A percentile compares a stretch with the other conserved stretches of the same genome.
Evolutionary conservation across 2,113 vertebrate species (phyloP).

Genomic region (Microcebus murinus): DNA sequence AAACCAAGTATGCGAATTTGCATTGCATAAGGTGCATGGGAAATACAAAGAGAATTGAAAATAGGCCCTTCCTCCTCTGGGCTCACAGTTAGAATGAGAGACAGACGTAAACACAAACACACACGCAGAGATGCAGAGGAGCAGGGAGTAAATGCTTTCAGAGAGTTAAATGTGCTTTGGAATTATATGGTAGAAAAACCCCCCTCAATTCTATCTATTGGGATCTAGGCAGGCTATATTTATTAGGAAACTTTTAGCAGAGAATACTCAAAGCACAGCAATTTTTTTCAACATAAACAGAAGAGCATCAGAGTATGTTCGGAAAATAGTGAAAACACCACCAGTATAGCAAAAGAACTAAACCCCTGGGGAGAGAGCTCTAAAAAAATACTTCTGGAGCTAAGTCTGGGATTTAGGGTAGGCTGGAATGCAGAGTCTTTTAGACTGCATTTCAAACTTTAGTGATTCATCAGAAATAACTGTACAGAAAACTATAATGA

Average conservation of each 20-base stretch:
- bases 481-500: not conserved
- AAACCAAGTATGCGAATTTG: not conserved
- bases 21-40: not conserved
- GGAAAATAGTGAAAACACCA: not conserved
- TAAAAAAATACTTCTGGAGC: not conserved
- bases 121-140: not conserved
- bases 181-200: not conserved
- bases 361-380: not conserved
- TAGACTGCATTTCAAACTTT: not conserved
- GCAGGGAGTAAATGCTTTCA: not conserved
- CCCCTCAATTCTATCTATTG: not conserved
- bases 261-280: not conserved
- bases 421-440: not conserved
- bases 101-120: not conserved
- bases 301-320: not conserved
- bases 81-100: not conserved
- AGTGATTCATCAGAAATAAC: not conserved
- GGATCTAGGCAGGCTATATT: not conserved
- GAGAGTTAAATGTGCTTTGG: not conserved
- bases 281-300: not conserved
- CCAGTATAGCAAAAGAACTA: not conserved
- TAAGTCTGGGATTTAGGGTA: not conserved
- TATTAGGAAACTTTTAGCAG: not conserved
- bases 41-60: slow-evolving; percentile 31
- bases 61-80: not conserved